Percentiles rank a stretch among this genome's conserved stretches.
phyloP scores from a whole-genome alignment of 2,113 vertebrate genomes.

The Cercocebus atys region DNA sequence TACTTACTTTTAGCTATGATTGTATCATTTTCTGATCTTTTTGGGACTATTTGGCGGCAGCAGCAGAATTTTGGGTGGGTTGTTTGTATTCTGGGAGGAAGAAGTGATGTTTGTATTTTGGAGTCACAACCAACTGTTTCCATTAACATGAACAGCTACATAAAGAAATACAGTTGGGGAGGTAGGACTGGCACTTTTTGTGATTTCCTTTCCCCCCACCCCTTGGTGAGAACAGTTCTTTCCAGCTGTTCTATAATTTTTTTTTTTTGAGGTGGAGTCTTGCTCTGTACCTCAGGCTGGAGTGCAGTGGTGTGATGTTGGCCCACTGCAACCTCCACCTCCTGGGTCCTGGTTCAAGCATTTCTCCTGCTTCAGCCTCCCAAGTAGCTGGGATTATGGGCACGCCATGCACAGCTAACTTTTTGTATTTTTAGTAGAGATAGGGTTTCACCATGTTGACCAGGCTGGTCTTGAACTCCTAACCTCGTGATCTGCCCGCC shows the following conservation, averaged over 20 bases:
- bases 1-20: background rate
- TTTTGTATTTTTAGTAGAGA: too few relatives aligned
- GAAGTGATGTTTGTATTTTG: background rate
- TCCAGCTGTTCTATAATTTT: background rate
- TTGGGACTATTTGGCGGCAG: background rate
- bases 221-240: background rate
- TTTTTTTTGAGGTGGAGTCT: too few relatives aligned
- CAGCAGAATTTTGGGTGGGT: background rate
- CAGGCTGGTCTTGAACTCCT: too few relatives aligned
- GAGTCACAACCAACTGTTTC: background rate
- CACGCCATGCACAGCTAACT: too few relatives aligned
- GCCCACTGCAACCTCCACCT: too few relatives aligned
- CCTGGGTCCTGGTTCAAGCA: too few relatives aligned
- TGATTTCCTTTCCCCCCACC: background rate
- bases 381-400: too few relatives aligned
- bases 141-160: background rate
- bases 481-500: too few relatives aligned
- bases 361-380: too few relatives aligned
- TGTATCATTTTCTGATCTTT: background rate
- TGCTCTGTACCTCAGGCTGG: too few relatives aligned
- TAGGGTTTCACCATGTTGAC: too few relatives aligned
- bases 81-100: background rate
- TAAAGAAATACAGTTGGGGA: background rate
- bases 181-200: background rate
- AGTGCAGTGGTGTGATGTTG: too few relatives aligned